Evolutionary conservation across 2,888 invertebrate genomes (phyloP).

Genomic region (Megalurothrips usitatus): DNA sequence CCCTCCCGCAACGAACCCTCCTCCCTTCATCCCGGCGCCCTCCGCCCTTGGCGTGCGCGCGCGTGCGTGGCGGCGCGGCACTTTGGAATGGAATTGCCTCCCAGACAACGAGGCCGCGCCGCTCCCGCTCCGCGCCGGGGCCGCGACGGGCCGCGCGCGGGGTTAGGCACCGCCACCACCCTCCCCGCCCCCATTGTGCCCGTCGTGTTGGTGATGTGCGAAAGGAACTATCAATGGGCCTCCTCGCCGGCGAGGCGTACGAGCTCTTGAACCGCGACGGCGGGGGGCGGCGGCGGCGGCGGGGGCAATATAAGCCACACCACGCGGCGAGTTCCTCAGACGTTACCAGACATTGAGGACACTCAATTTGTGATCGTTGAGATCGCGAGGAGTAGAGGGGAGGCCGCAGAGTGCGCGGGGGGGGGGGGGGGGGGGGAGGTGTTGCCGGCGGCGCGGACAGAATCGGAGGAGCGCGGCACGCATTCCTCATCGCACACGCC

Average conservation of each 20-base stretch:
- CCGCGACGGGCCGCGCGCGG: not conserved
- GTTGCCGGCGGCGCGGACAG: not conserved
- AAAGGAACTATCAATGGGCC: not conserved
- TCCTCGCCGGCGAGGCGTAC: not conserved
- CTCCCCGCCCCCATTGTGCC: too few species aligned
- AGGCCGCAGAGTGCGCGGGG: not conserved
- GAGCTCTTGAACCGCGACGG: too few species aligned
- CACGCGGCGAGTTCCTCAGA: too few species aligned
- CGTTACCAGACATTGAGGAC: too few species aligned
- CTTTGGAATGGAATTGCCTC: constrained; percentile 6
- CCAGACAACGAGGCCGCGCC: not conserved
- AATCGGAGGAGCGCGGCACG: not conserved
- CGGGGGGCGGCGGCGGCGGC: too few species aligned
- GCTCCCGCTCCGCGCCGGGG: not conserved
- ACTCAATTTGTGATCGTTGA: too few species aligned
- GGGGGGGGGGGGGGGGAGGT: not conserved
- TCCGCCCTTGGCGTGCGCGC: not conserved
- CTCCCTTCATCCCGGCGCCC: not conserved
- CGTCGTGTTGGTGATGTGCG: not conserved
- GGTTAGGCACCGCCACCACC: too few species aligned
- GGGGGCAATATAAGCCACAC: too few species aligned
- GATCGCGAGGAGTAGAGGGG: too few species aligned
- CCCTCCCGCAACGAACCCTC: not conserved
- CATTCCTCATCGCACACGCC: too few species aligned
- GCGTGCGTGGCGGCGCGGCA: not conserved